phyloP scores from a whole-genome alignment of 2,888 invertebrate genomes.

The Linnaemya tessellans region DNA sequence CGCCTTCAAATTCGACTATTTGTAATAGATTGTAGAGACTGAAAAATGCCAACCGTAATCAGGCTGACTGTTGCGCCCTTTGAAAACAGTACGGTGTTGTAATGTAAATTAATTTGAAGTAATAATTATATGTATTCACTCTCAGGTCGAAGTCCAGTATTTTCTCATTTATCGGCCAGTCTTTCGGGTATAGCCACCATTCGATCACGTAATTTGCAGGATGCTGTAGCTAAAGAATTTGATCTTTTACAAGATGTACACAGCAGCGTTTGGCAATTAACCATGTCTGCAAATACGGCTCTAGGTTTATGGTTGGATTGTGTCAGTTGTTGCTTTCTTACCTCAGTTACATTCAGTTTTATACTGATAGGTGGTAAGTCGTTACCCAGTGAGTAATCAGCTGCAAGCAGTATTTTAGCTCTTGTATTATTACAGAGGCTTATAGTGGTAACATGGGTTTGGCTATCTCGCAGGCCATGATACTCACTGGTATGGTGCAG shows the following conservation, averaged over 20 bases:
- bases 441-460: slow-evolving; percentile 89
- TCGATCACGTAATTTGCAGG: slow-evolving; percentile 89
- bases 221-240: slow-evolving; percentile 89
- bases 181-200: slow-evolving; percentile 94
- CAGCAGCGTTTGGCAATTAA: slow-evolving; percentile 82
- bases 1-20: too few species aligned
- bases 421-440: slow-evolving; percentile 76
- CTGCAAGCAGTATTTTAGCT: background rate
- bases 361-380: slow-evolving; percentile 85
- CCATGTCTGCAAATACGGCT: slow-evolving; percentile 84
- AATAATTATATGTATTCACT: background rate
- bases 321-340: slow-evolving; percentile 87
- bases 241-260: slow-evolving; percentile 87
- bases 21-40: too few species aligned
- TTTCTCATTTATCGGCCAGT: slow-evolving; percentile 94
- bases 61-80: too few species aligned
- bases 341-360: slow-evolving; percentile 86
- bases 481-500: slow-evolving; percentile 88
- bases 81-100: too few species aligned
- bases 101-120: too few species aligned
- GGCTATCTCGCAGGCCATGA: slow-evolving; percentile 88
- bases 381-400: background rate
- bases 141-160: slow-evolving; percentile 92
- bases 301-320: slow-evolving; percentile 91
- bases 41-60: too few species aligned